Evolutionary conservation across 2,888 invertebrate species (phyloP), one percentile per base, ranked within the genome.

Genomic region (Patella caerulea): DNA sequence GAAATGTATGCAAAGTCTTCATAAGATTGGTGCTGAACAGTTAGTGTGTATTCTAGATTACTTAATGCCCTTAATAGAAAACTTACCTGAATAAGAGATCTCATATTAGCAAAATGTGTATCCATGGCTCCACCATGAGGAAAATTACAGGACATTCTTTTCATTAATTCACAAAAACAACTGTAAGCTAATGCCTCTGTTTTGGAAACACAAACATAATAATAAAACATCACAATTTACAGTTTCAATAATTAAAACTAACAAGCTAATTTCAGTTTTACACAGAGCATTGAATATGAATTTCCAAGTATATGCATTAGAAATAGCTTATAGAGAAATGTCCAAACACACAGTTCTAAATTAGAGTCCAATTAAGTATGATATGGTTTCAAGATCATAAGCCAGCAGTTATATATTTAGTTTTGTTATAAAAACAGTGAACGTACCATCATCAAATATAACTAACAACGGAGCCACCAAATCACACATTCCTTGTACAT

Each of bases 401-500:
- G 17, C 17, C 65, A 65, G 19, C 65, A 65, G 7, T n/a, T n/a
- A 65, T 65, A 65, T 65, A 65, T 9, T 19, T 65, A 0, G 17
- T 65, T 65, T 4, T n/a, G 17, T 24, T 24, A 45, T 45, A 45
- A 45, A 45, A 45, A 45, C 45, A 45, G 45, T 7, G 17, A 29
- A 79, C 88, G 86, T 84, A 93, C 93, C 93, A 90, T 98, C 97
- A 88, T 96, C 95, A 93, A 97, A 95, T 88, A 96, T 95, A 19
- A 98, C 98, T 29, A 98, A 93, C 2, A 98, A 93, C 0, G 98
- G 98, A 0, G 98, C 98, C 0, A 96, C 96, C 79, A 98, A 93
- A 92, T 98, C 98, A 92, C 98, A 98, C 98, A 98, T 98, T 3
- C 98, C 98, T 92, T 98, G 98, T 94, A 98, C 96, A 93, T 98